phyloP scores from a whole-genome alignment of 2,888 invertebrate genomes.

The Thereva unica region DNA sequence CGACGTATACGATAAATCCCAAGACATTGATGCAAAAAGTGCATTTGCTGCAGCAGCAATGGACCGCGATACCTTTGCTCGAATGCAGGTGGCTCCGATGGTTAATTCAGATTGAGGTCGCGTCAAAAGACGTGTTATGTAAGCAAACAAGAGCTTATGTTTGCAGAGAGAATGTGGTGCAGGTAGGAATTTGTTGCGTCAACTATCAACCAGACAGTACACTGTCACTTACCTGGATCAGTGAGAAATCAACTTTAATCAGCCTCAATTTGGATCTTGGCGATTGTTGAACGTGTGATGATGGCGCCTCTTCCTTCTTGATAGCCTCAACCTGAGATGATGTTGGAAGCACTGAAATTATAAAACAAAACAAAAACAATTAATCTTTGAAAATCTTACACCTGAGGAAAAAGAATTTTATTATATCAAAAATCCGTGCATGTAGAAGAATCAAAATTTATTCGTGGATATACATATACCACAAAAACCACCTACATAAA shows the following conservation, averaged over 20 bases:
- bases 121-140: not conserved
- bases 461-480: too few relatives aligned
- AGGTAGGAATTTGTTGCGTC: not conserved
- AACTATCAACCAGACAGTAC: not conserved
- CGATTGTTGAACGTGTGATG: slow-evolving; percentile 57
- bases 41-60: too few relatives aligned
- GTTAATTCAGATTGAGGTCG: slow-evolving; percentile 26
- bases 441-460: not conserved
- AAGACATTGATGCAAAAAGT: too few relatives aligned
- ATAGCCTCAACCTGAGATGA: slow-evolving; percentile 48
- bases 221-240: slow-evolving; percentile 66
- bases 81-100: too few relatives aligned
- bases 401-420: not conserved
- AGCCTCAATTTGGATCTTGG: slow-evolving; percentile 62
- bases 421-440: not conserved
- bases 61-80: too few relatives aligned
- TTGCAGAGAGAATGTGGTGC: not conserved
- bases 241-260: slow-evolving; percentile 84
- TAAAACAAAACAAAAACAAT: slow-evolving; percentile 36
- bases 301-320: slow-evolving; percentile 47
- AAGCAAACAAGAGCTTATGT: not conserved
- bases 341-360: slow-evolving; percentile 57
- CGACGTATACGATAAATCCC: too few relatives aligned
- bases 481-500: not conserved
- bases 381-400: not conserved